phyloP scores from a whole-genome alignment of 2,113 vertebrate species.

The Hydrochoerus hydrochaeris region DNA sequence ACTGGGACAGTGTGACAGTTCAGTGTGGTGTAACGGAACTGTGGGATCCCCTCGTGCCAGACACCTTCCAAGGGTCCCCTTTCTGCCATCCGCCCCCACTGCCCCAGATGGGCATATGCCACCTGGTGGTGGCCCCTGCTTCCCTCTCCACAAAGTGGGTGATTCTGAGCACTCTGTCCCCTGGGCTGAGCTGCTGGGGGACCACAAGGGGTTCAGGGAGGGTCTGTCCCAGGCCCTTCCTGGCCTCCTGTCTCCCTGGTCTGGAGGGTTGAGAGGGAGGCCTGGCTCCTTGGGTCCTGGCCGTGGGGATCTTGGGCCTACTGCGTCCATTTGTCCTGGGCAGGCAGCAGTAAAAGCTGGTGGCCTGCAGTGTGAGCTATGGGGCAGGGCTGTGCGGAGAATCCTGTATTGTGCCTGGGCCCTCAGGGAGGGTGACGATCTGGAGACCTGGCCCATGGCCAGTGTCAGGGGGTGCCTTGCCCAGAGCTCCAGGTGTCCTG shows the following conservation, averaged over 20 bases:
- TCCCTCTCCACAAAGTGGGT: not conserved
- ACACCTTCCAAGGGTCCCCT: not conserved
- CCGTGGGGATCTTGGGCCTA: not conserved
- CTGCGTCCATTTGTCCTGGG: conserved; percentile 74
- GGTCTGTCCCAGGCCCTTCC: not conserved
- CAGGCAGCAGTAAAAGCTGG: conserved; percentile 90
- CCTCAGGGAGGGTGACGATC: conserved; percentile 4
- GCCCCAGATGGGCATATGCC: no score
- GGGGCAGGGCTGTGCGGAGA: conserved; percentile 88
- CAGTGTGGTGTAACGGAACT: rapidly evolving
- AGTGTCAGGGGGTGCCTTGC: conserved; percentile 84
- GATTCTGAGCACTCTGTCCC: not conserved
- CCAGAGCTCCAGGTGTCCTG: conserved; percentile 87
- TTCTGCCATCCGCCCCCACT: not conserved
- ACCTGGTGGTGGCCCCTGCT: not conserved
- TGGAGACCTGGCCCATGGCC: conserved; percentile 83
- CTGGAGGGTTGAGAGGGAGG: not conserved
- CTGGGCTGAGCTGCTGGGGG: not conserved
- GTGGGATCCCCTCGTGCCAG: not conserved
- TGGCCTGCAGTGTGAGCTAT: conserved; percentile 89
- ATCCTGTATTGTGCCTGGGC: conserved; percentile 87
- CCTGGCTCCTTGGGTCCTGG: not conserved
- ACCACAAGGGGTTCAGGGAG: rapidly evolving
- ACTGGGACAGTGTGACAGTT: rapidly evolving
- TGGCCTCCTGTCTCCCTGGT: not conserved